Percentiles rank a stretch among this genome's conserved stretches.
Evolutionary conservation across 2,113 vertebrate genomes (phyloP).

Genomic region (Cavia aperea): DNA sequence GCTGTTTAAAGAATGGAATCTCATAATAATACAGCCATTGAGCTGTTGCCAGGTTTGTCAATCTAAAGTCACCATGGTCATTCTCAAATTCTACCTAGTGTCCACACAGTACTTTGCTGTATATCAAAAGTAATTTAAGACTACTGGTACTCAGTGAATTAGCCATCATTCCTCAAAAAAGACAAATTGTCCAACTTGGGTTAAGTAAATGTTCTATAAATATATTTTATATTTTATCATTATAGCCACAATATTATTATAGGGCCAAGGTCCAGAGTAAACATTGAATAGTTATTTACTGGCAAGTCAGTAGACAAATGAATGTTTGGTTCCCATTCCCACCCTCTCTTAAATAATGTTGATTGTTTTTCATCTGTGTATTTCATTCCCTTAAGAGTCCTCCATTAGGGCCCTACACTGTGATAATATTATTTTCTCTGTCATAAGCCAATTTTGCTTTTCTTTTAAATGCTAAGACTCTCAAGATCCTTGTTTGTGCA

Average conservation of each 20-base stretch:
- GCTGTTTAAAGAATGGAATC: neutral
- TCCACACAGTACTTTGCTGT: neutral
- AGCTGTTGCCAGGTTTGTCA: neutral
- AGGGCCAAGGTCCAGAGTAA: neutral
- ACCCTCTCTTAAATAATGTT: neutral
- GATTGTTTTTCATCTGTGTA: neutral
- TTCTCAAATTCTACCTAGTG: conserved; percentile 18
- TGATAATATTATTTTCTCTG: neutral
- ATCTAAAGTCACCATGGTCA: neutral
- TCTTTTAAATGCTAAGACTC: neutral
- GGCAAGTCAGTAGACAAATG: conserved; percentile 3
- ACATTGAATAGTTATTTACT: neutral
- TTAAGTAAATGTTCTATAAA: conserved; percentile 13
- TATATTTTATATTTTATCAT: neutral
- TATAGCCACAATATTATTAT: neutral
- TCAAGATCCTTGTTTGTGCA: neutral
- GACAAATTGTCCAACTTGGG: neutral
- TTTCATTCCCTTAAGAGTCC: neutral
- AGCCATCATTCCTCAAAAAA: neutral
- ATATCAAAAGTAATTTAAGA: neutral
- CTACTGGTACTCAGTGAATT: neutral
- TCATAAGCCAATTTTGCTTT: neutral
- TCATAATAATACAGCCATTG: neutral
- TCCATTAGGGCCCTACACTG: neutral
- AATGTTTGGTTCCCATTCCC: neutral